Conservation (phyloP, 2,797 vertebrate genomes). For the Myotis pilosus region DNA sequence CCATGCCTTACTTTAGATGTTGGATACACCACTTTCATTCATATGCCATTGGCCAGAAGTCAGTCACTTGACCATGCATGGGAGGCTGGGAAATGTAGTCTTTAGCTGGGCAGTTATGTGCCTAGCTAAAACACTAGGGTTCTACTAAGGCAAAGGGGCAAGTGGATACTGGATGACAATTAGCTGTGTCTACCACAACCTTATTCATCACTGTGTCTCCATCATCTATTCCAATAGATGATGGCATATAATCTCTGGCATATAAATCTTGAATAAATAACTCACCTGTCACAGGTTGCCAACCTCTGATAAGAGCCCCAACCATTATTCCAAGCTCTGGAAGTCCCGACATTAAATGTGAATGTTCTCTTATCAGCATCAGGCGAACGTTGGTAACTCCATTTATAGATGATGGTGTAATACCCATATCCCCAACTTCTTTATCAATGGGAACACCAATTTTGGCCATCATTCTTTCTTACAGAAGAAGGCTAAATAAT, state of each 20-base stretch:
- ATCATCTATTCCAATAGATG: rapidly evolving
- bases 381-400: neutral
- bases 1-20: neutral
- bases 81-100: neutral
- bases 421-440: neutral
- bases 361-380: neutral
- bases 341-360: neutral
- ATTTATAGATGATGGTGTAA: neutral
- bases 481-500: neutral
- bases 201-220: neutral
- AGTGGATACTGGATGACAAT: neutral
- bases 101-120: neutral
- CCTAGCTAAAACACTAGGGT: neutral
- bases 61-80: neutral
- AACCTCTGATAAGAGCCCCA: neutral
- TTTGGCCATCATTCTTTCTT: neutral
- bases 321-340: neutral
- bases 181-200: neutral
- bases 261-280: neutral
- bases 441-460: neutral
- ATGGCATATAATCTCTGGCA: neutral
- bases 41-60: neutral
- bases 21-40: neutral
- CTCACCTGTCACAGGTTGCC: neutral
- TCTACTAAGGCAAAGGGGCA: neutral